Conservation (phyloP, 2,113 vertebrate genomes). For the Nansenia antarctica region DNA sequence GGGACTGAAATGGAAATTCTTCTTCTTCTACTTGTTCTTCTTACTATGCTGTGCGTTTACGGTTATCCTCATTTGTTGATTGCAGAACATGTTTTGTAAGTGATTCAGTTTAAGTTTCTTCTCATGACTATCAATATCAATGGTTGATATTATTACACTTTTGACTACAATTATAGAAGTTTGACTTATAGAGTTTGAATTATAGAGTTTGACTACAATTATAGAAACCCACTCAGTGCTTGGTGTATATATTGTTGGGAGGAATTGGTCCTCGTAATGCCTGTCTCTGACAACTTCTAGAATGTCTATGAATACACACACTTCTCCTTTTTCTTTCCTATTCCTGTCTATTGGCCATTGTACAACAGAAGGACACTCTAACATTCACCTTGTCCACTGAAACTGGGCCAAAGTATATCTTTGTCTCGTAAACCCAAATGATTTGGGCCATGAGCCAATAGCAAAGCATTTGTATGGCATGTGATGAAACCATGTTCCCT, state of each 20-base stretch:
- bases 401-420: background rate
- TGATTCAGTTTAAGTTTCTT: too few relatives aligned
- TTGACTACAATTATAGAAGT: background rate
- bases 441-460: background rate
- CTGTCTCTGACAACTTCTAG: slow-evolving; percentile 1
- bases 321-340: background rate
- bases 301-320: slow-evolving; percentile 7
- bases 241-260: slow-evolving; percentile 6
- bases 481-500: slow-evolving; percentile 55
- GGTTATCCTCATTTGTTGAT: slow-evolving; percentile 7
- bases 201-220: too few relatives aligned
- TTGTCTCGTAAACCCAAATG: background rate
- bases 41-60: too few relatives aligned
- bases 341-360: background rate
- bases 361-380: background rate
- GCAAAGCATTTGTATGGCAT: slow-evolving; percentile 13
- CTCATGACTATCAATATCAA: too few relatives aligned
- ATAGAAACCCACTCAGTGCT: background rate
- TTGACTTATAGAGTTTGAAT: too few relatives aligned
- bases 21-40: too few relatives aligned
- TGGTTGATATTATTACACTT: too few relatives aligned
- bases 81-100: too few relatives aligned
- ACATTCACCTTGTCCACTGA: background rate
- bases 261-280: background rate
- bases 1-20: slow-evolving; percentile 44